Evolutionary conservation across 1,140 invertebrate species (phyloP).

Genomic region (Melipona quadrifasciata): DNA sequence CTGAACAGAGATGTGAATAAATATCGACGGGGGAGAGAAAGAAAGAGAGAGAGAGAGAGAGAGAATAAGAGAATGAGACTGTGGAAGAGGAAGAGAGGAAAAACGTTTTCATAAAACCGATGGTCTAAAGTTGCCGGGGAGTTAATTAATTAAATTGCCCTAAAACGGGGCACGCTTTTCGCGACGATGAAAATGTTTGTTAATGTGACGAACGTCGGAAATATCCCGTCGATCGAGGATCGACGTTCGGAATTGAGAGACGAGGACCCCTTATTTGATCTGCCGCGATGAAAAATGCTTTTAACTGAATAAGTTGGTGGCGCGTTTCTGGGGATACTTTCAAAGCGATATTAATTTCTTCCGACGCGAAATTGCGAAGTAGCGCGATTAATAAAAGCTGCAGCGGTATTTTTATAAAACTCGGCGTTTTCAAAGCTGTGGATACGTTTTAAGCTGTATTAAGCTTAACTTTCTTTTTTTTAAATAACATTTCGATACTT

Average conservation of each 20-base stretch:
- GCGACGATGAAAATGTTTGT: not conserved
- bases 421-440: too few relatives aligned
- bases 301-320: not conserved
- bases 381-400: too few relatives aligned
- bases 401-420: too few relatives aligned
- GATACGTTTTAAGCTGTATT: too few relatives aligned
- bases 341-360: too few relatives aligned
- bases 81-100: not conserved
- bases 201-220: not conserved
- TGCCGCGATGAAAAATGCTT: not conserved
- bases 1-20: not conserved
- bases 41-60: not conserved
- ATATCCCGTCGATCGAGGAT: not conserved
- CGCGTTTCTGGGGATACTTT: not conserved
- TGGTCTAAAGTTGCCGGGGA: not conserved
- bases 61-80: not conserved
- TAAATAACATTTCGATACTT: too few relatives aligned
- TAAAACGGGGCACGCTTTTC: not conserved
- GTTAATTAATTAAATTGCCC: constrained; percentile 2
- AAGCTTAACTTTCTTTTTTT: too few relatives aligned
- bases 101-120: too few relatives aligned
- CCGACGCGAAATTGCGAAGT: too few relatives aligned
- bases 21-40: not conserved
- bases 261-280: not conserved
- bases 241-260: not conserved